These are phyloP conservation scores for Microctonus hyperodae DNA, from an alignment of 2,888 invertebrate species.

Conservation along the genomic window DNA sequence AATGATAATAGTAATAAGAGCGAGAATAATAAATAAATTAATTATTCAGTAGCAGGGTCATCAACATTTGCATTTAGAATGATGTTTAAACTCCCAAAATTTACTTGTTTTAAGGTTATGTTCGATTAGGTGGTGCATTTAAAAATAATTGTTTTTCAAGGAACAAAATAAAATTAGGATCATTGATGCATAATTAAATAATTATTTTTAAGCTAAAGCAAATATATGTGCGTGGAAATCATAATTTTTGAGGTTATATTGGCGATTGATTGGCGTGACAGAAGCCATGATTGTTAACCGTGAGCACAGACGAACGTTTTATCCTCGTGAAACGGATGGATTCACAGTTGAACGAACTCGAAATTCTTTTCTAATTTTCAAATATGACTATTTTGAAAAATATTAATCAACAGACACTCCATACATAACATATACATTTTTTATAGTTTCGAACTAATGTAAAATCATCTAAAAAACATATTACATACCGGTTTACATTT, in stretches of 20 bases:
- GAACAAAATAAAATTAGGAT: background rate
- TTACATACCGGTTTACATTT: conserved; percentile 40
- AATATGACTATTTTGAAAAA: background rate
- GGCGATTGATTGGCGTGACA: conserved; percentile 59
- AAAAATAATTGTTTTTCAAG: background rate
- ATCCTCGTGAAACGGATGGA: conserved; percentile 50
- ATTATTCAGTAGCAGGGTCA: background rate
- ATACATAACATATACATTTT: background rate
- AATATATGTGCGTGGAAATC: background rate
- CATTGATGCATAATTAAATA: background rate
- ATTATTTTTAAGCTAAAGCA: background rate
- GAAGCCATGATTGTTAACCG: conserved; percentile 58
- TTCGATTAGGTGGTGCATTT: background rate
- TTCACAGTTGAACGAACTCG: conserved; percentile 5
- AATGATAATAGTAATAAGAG: background rate
- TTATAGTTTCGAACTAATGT: background rate
- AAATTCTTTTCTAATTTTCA: conserved; percentile 1
- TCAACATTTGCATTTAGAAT: background rate
- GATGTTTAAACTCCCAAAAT: background rate
- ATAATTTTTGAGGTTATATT: conserved; percentile 49
- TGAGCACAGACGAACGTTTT: conserved; percentile 55
- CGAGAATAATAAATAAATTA: background rate
- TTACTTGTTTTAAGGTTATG: background rate
- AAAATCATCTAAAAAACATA: conserved; percentile 8
- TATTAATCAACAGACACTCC: background rate